A percentile compares a stretch with the other conserved stretches of the same genome.
Evolutionary conservation across 2,888 invertebrate species (phyloP).

Genomic region (Rhorus exstirpatorius): DNA sequence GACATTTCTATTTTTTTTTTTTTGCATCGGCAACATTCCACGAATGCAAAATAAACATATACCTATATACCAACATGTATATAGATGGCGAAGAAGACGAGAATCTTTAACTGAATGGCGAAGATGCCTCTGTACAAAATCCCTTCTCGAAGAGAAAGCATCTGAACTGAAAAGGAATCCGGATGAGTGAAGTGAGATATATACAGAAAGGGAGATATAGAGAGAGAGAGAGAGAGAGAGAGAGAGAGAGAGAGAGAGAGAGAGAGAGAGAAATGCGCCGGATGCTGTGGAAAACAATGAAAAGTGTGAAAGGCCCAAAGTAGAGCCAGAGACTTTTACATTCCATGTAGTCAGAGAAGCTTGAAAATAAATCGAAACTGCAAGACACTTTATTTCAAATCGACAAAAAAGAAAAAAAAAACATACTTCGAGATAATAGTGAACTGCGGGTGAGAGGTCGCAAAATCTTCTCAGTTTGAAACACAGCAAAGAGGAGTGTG

Average conservation of each 20-base stretch:
- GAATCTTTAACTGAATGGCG: conserved; percentile 26
- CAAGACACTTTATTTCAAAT: conserved; percentile 29
- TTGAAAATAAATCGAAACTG: conserved; percentile 21
- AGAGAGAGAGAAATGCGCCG: not conserved
- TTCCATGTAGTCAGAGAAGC: conserved; percentile 10
- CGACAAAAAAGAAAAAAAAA: conserved; percentile 6
- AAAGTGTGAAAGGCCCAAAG: conserved; percentile 30
- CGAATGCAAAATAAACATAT: conserved; percentile 31
- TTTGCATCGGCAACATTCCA: conserved; percentile 19
- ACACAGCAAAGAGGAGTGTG: conserved; percentile 9
- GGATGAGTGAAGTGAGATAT: conserved; percentile 13
- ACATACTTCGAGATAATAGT: not conserved
- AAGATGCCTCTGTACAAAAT: conserved; percentile 21
- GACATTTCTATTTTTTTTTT: conserved; percentile 32
- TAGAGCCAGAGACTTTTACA: not conserved
- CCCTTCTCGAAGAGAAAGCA: conserved; percentile 40
- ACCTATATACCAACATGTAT: not conserved
- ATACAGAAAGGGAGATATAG: not conserved
- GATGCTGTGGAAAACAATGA: conserved; percentile 42
- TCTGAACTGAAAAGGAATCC: conserved; percentile 40
- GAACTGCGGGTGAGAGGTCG: conserved; percentile 12
- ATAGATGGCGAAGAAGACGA: conserved; percentile 12
- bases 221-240: not conserved
- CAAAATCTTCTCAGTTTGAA: conserved; percentile 3
- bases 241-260: not conserved